Evolutionary conservation across 2,113 vertebrate genomes (phyloP), one percentile per base, ranked within the genome.

Genomic region (Chloebia gouldiae): DNA sequence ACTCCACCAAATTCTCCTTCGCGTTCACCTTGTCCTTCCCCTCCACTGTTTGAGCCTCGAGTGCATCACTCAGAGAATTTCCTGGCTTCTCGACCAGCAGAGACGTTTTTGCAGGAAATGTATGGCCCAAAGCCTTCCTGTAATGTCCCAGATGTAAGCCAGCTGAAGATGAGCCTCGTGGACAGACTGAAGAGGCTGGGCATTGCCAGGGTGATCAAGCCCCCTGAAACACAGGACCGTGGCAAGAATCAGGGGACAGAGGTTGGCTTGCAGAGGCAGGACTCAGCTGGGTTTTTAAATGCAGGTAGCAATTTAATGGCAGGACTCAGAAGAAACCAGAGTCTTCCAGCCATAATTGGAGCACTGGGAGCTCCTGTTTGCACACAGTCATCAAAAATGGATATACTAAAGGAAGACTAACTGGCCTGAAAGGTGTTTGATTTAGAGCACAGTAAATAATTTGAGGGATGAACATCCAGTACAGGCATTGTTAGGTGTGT

Each of bases 61-160:
- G 91, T 97, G 28, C 92, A 97, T 44, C 92, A 96, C 59, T 97
- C 98, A 12, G 99, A 99, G 94, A 99, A 98, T 53, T 99, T 99
- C 92, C 97, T 99, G 59, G 99, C 99, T 10, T 99, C 99, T 2
- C 98, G 99, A n/a, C 99, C 99, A 3, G 98, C 99, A 4, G 99
- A 99, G 98, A 98, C 99, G 2, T 99, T 99, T 89, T 98, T 99
- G 78, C 99, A 99, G 93, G 99, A 99, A 63, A 98, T 98, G 95
- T 99, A 99, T 19, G 98, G 99, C 51, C 96, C 99, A 14, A 99
- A 98, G 76, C 94, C 98, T 15, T 98, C 98, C 50, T 98, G 98
- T 10, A 97, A 93, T 0, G 66, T 95, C 40, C 96, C 98, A 1
- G 98, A 99, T 9, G 51, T 97, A 7, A 98, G 98, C 39, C 98